A percentile compares a stretch with the other conserved stretches of the same genome.
Evolutionary conservation across 1,140 invertebrate species (phyloP).

Genomic region (Drosophila arizonae): DNA sequence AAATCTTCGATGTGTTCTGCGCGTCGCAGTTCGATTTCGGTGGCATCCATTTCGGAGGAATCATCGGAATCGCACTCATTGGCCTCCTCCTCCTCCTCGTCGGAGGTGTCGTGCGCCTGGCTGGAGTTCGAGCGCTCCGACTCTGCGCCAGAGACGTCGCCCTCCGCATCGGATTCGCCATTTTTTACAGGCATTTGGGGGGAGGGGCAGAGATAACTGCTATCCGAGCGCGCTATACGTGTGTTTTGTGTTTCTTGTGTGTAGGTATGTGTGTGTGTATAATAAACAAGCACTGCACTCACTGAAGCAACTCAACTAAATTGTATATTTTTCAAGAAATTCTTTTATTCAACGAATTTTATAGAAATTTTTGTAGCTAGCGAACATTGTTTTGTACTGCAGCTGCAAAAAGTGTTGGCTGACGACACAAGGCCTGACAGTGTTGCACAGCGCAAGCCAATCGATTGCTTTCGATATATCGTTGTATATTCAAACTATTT

Average conservation of each 20-base stretch:
- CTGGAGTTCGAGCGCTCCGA: conserved; percentile 86
- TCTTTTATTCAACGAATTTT: neutral
- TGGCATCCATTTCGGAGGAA: conserved; percentile 95
- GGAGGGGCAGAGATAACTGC: neutral
- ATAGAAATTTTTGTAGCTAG: conserved; percentile 7
- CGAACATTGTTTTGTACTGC: conserved; percentile 36
- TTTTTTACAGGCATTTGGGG: conserved; percentile 84
- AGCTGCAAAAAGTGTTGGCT: conserved; percentile 44
- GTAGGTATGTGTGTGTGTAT: neutral
- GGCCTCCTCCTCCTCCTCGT: conserved; percentile 84
- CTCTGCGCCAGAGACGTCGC: conserved; percentile 86
- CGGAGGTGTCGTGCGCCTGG: conserved; percentile 87
- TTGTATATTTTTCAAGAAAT: neutral
- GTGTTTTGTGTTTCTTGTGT: neutral
- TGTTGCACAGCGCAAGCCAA: conserved; percentile 15
- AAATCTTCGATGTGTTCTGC: conserved; percentile 93
- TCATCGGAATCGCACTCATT: conserved; percentile 90
- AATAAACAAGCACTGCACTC: conserved; percentile 2
- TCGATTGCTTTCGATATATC: neutral
- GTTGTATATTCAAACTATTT: neutral
- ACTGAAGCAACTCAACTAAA: neutral
- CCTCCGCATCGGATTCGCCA: conserved; percentile 84
- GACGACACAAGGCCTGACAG: conserved; percentile 14
- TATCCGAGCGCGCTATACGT: neutral
- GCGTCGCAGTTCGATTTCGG: conserved; percentile 92